Evolutionary conservation across 2,888 invertebrate genomes (phyloP).

Genomic region (Drosophila gaucha): DNA sequence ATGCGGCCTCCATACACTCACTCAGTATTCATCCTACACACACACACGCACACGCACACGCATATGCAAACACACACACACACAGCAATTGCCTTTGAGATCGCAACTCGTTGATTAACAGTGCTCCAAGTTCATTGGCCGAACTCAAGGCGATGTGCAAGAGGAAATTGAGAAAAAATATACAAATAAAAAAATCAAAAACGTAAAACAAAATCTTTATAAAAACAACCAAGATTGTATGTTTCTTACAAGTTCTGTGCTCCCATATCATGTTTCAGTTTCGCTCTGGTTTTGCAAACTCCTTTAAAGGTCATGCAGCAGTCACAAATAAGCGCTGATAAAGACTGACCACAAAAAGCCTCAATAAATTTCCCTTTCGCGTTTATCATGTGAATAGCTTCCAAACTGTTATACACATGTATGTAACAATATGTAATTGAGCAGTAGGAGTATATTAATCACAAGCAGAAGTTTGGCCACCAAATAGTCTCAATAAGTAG

Average conservation of each 20-base stretch:
- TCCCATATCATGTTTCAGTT: slow-evolving; percentile 48
- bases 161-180: slow-evolving; percentile 54
- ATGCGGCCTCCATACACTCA: slow-evolving; percentile 49
- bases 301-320: slow-evolving; percentile 4
- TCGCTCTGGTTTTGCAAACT: slow-evolving; percentile 24
- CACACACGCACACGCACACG: slow-evolving; percentile 19
- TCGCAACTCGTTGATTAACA: slow-evolving; percentile 66
- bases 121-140: slow-evolving; percentile 64
- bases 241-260: slow-evolving; percentile 44
- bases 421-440: too few relatives aligned
- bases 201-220: not conserved
- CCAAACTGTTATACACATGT: not conserved
- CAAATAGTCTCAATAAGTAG: too few relatives aligned
- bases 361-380: slow-evolving; percentile 1
- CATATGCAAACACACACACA: slow-evolving; percentile 4
- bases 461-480: not conserved
- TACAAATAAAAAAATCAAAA: slow-evolving; percentile 24
- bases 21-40: slow-evolving; percentile 49
- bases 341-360: not conserved
- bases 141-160: slow-evolving; percentile 57
- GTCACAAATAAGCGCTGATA: not conserved
- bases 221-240: slow-evolving; percentile 21
- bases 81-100: slow-evolving; percentile 45
- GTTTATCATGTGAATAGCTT: not conserved
- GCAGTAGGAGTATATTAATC: not conserved